Conservation (phyloP, 2,888 invertebrate species). For the Nesidiocoris tenuis region DNA sequence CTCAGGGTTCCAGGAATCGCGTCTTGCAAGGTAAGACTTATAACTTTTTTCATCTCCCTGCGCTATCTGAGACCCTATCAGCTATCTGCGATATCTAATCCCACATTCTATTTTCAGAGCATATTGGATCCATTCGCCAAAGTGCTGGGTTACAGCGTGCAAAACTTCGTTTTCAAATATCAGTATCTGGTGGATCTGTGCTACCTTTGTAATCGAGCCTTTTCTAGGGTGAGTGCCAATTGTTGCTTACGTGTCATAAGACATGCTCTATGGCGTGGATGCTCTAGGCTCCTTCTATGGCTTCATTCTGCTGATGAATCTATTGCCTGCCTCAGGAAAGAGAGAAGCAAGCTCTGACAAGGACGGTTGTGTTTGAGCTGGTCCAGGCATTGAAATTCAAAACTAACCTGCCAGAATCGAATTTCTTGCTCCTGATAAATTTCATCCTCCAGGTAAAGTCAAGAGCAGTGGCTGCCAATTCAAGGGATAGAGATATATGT, state of each 20-base stretch:
- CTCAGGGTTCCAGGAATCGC: conserved; percentile 82
- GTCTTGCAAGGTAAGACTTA: conserved; percentile 68
- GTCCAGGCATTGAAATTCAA: conserved; percentile 95
- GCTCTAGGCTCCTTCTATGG: too few species aligned
- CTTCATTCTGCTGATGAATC: too few species aligned
- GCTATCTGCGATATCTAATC: too few species aligned
- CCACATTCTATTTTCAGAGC: conserved; percentile 61
- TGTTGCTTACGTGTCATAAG: too few species aligned
- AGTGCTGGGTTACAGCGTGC: conserved; percentile 87
- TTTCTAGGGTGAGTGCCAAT: conserved; percentile 69
- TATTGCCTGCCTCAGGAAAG: conserved; percentile 80
- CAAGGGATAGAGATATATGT: too few species aligned
- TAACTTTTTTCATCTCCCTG: background rate
- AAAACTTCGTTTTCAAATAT: conserved; percentile 79
- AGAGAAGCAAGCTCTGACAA: conserved; percentile 87
- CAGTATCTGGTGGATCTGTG: conserved; percentile 82
- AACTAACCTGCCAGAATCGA: conserved; percentile 89
- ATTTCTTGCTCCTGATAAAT: conserved; percentile 86
- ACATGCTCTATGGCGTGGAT: background rate
- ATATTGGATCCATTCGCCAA: conserved; percentile 95
- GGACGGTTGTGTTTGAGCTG: conserved; percentile 90
- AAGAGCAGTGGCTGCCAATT: too few species aligned
- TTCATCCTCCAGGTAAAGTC: conserved; percentile 75
- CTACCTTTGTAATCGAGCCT: conserved; percentile 84
- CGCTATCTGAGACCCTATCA: background rate